Evolutionary conservation across 2,113 vertebrate genomes (phyloP), one percentile per base, ranked within the genome.

Genomic region (Microcebus ravelobensis): DNA sequence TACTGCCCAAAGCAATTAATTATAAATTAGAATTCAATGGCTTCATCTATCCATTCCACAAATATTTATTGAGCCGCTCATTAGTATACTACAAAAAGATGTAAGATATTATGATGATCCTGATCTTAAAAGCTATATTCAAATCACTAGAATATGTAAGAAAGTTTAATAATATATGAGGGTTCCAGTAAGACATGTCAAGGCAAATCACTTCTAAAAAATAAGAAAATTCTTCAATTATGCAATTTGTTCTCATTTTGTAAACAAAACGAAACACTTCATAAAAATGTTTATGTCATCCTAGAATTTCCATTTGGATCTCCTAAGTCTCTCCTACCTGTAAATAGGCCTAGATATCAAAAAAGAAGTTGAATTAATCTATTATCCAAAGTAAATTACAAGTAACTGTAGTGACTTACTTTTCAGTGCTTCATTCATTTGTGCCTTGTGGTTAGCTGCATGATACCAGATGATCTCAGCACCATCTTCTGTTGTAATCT

Each of bases 381-480:
- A 10, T 5, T 50, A 82, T 59, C 55, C 71, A 87, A 73, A 90
- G 83, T 42, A 73, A 82, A 65, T 76, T 10, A 39, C 3, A 59
- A 50, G 5, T 9, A 77, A 92, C 34, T 65, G 10, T 20, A 61
- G 29, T 36, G 76, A 97, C 98, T 97, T 95, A 99, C 99, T 99
- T 88, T 96, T 88, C 42, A 99, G 87, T 0, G 99, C 99, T 42
- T 99, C 98, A 0, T 87, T 77, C 84, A 99, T 95, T 76, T 98
- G 98, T 15, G 95, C 91, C 68, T 98, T 98, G 97, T 97, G 99
- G 98, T 99, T 99, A 59, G 98, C 99, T 0, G 98, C 99, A 68
- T 99, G 99, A 34, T 97, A 98, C 99, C 99, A 99, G 25, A 89
- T 50, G n/a, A 99, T 96, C 70, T 98, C 98, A 1, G 98, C 98